These are phyloP conservation scores for Siniperca chuatsi DNA, from an alignment of 2,113 vertebrate species.

Conservation along the genomic window DNA sequence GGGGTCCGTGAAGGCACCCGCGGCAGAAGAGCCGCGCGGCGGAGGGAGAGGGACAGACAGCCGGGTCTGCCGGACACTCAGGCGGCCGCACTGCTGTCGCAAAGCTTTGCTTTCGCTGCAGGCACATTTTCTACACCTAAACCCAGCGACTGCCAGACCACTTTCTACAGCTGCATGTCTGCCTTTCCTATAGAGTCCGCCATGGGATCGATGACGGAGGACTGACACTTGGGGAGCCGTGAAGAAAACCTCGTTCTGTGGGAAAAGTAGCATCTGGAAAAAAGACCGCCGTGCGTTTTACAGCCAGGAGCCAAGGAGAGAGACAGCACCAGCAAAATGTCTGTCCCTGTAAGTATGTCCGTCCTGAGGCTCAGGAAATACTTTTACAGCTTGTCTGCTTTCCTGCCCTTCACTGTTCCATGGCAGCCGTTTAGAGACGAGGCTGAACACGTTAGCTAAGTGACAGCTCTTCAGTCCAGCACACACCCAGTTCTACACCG, in stretches of 20 bases:
- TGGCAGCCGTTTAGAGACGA: background rate
- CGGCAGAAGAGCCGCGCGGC: background rate
- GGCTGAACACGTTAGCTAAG: too few relatives aligned
- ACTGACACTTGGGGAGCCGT: slow-evolving; percentile 33
- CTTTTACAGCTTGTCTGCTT: background rate
- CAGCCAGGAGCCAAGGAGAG: slow-evolving; percentile 10
- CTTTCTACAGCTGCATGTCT: slow-evolving; percentile 1
- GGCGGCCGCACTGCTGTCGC: slow-evolving; percentile 42
- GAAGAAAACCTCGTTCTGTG: background rate
- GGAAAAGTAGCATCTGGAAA: slow-evolving; percentile 12
- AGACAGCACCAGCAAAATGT: slow-evolving; percentile 65
- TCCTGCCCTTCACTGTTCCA: background rate
- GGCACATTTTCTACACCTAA: background rate
- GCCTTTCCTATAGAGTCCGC: background rate
- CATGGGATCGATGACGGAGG: slow-evolving; percentile 21
- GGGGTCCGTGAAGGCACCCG: background rate
- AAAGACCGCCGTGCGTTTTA: background rate
- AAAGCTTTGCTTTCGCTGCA: background rate
- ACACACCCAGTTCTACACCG: slow-evolving; percentile 43
- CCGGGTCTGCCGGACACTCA: slow-evolving; percentile 10
- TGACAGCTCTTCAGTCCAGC: background rate
- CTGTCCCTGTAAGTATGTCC: slow-evolving; percentile 74
- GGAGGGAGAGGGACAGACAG: background rate
- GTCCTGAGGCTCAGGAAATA: background rate
- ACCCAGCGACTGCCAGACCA: background rate